Evolutionary conservation across 2,888 invertebrate genomes (phyloP), one percentile per base, ranked within the genome.

Genomic region (Zhengitettix transpicula): DNA sequence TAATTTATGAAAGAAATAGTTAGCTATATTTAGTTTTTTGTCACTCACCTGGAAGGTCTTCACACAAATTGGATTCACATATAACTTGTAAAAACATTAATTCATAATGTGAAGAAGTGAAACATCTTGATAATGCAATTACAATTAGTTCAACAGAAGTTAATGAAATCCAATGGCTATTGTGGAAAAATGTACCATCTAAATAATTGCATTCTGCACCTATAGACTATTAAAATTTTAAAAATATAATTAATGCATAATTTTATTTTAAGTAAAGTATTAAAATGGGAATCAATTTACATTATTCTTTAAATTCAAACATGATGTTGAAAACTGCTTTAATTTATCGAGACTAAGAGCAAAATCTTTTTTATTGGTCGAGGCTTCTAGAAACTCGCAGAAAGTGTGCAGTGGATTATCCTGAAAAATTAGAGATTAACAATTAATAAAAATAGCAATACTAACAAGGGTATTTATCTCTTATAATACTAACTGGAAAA

Each of bases 21-120:
- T 28, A 2, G 7, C 28, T 28, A 28, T 28, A 28, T 28, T 28
- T 7, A 7, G 28, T 28, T 28, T 28, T 28, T n/a, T 28, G 16
- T 14, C 40, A 42, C 10, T 16, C 65, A 71, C 71, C 68, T 63
- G 68, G 65, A 40, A 71, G 62, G 60, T 68, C 66, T 42, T 64
- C 65, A 41, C 67, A 62, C 61, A 73, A 69, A 15, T 69, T 65
- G 44, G 65, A 67, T 3, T 67, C 65, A 11, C 67, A 64, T 40
- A 73, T 61, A 40, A 65, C 59, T n/a, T 77, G 75, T 2, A 89
- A 71, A 64, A 86, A 81, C 65, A 80, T 77, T 42, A 81, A 77
- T 69, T 85, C 84, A 66, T 83, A 79, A 65, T 77, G 77, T 0
- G 79, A 75, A 58, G 85, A 86, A 51, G 77, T 75, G 64, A 85